Percentiles rank a stretch among this genome's conserved stretches.
Conservation (phyloP, 1,140 invertebrate genomes). For the Drosophila aff. region DNA sequence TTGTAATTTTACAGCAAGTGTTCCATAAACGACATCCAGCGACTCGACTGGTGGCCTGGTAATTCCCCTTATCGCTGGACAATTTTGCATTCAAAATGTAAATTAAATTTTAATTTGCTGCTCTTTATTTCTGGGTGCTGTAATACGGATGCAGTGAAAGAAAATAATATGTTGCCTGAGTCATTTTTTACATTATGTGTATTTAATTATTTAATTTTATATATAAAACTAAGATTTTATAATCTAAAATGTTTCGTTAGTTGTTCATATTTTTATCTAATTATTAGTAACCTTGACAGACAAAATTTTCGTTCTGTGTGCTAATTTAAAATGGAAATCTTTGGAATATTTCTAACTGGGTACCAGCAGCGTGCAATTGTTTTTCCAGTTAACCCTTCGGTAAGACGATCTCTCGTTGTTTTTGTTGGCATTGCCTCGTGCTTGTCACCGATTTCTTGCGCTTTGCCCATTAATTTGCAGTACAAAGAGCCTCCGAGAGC, state of each 20-base stretch:
- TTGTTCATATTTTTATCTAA: neutral
- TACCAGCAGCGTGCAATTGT: conserved; percentile 21
- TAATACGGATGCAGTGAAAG: neutral
- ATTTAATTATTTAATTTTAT: neutral
- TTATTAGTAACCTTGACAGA: too few relatives aligned
- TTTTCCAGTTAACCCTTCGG: conserved; percentile 42
- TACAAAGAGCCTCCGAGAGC: conserved; percentile 49
- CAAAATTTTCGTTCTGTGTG: neutral
- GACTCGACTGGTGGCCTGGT: conserved; percentile 8
- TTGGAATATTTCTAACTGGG: conserved; percentile 24
- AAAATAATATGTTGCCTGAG: neutral
- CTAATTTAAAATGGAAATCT: conserved; percentile 60
- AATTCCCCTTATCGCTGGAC: conserved; percentile 30
- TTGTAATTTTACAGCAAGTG: conserved; percentile 40
- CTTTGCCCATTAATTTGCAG: conserved; percentile 65
- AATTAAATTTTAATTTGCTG: conserved; percentile 55
- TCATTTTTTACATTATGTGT: too few relatives aligned
- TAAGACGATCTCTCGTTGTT: conserved; percentile 21
- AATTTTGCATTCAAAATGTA: conserved; percentile 45
- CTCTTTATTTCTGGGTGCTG: conserved; percentile 20
- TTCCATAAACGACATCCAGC: conserved; percentile 13
- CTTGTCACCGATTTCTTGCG: conserved; percentile 66
- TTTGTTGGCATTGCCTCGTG: conserved; percentile 47
- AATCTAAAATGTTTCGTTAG: neutral
- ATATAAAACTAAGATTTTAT: too few relatives aligned